Evolutionary conservation across 1,140 invertebrate genomes (phyloP).

Genomic region (Caenorhabditis briggsae): DNA sequence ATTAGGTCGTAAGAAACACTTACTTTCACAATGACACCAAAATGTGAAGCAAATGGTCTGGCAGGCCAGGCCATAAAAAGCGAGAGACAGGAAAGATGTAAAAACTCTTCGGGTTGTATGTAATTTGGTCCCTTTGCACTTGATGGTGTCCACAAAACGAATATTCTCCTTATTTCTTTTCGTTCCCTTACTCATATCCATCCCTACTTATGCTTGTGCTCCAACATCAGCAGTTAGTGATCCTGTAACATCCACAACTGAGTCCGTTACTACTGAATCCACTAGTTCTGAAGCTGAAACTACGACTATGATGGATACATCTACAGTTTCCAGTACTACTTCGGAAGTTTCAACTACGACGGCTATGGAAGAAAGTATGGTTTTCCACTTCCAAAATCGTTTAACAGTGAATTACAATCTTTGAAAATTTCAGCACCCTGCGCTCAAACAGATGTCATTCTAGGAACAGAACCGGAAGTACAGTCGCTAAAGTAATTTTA

Average conservation of each 20-base stretch:
- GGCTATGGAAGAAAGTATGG: too few species aligned
- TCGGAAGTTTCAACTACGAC: background rate
- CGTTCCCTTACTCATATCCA: background rate
- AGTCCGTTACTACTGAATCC: background rate
- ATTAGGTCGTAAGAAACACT: too few species aligned
- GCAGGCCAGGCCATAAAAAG: background rate
- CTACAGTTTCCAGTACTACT: background rate
- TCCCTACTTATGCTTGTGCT: background rate
- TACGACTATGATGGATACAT: background rate
- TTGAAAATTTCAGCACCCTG: too few species aligned
- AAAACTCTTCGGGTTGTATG: background rate
- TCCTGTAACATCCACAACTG: background rate
- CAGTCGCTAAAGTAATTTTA: too few species aligned
- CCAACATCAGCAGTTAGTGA: background rate
- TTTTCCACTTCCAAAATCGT: too few species aligned
- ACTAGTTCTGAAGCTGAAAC: background rate
- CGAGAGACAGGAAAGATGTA: too few species aligned
- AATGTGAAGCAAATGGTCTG: too few species aligned
- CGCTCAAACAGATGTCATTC: too few species aligned
- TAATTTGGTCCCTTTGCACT: background rate
- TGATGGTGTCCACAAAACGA: background rate
- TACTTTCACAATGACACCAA: too few species aligned
- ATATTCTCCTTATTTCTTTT: background rate
- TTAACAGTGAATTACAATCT: too few species aligned
- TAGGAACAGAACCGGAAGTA: too few species aligned